Evolutionary conservation across 2,888 invertebrate species (phyloP).

Genomic region (Pimpla rufipes): DNA sequence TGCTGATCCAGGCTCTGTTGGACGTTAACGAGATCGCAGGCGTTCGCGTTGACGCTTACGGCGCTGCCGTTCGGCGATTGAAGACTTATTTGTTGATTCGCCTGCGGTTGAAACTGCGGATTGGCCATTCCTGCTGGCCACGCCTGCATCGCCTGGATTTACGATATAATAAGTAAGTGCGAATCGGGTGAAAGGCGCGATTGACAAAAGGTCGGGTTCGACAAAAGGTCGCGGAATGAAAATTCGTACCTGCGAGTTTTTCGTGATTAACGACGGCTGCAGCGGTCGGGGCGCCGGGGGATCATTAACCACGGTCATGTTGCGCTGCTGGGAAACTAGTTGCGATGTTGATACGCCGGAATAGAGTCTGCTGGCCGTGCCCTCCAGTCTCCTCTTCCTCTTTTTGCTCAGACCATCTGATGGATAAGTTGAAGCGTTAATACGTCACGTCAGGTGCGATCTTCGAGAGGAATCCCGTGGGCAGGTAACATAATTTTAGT

Average conservation of each 20-base stretch:
- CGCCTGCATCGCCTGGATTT: conserved; percentile 73
- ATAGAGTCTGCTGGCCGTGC: conserved; percentile 87
- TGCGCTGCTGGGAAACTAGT: conserved; percentile 89
- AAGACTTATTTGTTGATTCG: conserved; percentile 80
- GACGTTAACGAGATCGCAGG: conserved; percentile 76
- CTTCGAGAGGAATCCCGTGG: neutral
- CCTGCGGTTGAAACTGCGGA: conserved; percentile 79
- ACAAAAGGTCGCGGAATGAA: neutral
- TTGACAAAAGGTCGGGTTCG: neutral
- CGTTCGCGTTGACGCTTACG: conserved; percentile 77
- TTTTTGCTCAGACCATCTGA: conserved; percentile 86
- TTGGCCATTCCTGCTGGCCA: conserved; percentile 82
- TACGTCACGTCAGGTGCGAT: neutral
- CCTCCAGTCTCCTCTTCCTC: conserved; percentile 89
- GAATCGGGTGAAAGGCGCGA: neutral
- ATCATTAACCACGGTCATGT: conserved; percentile 81
- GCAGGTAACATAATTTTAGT: neutral
- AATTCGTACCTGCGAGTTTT: conserved; percentile 82
- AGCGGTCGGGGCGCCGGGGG: conserved; percentile 40
- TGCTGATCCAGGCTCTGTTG: conserved; percentile 81
- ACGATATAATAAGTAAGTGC: neutral
- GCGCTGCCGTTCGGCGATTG: conserved; percentile 80
- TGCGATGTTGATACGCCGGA: conserved; percentile 89
- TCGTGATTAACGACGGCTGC: conserved; percentile 63
- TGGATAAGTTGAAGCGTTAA: neutral